Evolutionary conservation across 2,888 invertebrate genomes (phyloP).

Genomic region (Taenaris catops): DNA sequence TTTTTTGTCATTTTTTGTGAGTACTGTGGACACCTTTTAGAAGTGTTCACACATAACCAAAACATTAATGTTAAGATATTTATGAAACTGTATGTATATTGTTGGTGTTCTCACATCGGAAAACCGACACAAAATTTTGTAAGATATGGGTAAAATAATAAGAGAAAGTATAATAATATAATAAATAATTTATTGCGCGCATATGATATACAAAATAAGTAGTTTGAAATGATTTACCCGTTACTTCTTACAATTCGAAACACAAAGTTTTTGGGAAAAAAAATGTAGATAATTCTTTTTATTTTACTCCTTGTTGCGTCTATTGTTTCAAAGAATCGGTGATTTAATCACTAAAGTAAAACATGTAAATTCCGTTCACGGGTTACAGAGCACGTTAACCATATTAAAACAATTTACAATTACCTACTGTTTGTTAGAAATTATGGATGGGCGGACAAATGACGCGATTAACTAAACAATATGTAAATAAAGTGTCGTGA

Average conservation of each 20-base stretch:
- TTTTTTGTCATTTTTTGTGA: too few species aligned
- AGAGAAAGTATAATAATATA: too few species aligned
- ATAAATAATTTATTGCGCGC: too few species aligned
- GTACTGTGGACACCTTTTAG: too few species aligned
- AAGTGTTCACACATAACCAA: too few species aligned
- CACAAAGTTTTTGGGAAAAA: slow-evolving; percentile 18
- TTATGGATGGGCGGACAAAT: slow-evolving; percentile 27
- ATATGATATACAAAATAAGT: too few species aligned
- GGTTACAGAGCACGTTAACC: slow-evolving; percentile 25
- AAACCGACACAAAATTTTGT: too few species aligned
- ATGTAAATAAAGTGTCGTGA: slow-evolving; percentile 28
- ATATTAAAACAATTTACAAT: slow-evolving; percentile 29
- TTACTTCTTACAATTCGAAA: slow-evolving; percentile 14
- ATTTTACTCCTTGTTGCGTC: slow-evolving; percentile 17
- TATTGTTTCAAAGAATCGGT: slow-evolving; percentile 21
- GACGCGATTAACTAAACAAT: slow-evolving; percentile 28
- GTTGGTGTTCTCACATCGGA: too few species aligned
- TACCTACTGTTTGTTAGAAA: slow-evolving; percentile 25
- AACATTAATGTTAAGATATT: too few species aligned
- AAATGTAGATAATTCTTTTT: slow-evolving; percentile 13
- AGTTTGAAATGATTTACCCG: too few species aligned
- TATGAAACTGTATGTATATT: too few species aligned
- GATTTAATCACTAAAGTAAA: slow-evolving; percentile 24
- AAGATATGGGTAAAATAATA: too few species aligned
- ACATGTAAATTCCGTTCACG: slow-evolving; percentile 29